Evolutionary conservation across 2,888 invertebrate genomes (phyloP).

Genomic region (Neoaliturus tenellus): DNA sequence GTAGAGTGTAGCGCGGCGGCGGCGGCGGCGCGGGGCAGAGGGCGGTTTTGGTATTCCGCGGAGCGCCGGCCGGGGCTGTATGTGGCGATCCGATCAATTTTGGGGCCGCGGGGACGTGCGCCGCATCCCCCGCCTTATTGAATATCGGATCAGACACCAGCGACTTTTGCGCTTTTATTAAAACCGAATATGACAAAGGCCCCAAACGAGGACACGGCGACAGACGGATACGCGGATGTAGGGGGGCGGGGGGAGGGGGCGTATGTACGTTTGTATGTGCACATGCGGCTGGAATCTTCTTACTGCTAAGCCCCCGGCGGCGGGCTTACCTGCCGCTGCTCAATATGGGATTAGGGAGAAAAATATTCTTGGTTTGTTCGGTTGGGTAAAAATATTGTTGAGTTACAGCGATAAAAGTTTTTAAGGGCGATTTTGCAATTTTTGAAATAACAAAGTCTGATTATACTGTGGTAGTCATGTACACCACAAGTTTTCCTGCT

Average conservation of each 20-base stretch:
- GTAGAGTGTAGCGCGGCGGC: background rate
- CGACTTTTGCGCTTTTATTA: slow-evolving; percentile 49
- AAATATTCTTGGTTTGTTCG: background rate
- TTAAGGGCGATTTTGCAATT: too few relatives aligned
- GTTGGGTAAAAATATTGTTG: background rate
- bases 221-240: background rate
- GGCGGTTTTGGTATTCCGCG: background rate
- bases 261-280: background rate
- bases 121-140: slow-evolving; percentile 39
- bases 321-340: background rate
- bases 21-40: background rate
- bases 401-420: too few relatives aligned
- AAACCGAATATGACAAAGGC: slow-evolving; percentile 47
- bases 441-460: too few relatives aligned
- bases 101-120: slow-evolving; percentile 35
- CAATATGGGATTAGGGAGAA: background rate
- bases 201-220: background rate
- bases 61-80: slow-evolving; percentile 3
- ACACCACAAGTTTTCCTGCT: too few relatives aligned
- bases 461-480: too few relatives aligned
- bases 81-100: slow-evolving; percentile 52
- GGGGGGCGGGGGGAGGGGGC: background rate
- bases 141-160: slow-evolving; percentile 22
- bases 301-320: background rate
- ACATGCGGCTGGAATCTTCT: background rate